Conservation (phyloP, 2,113 vertebrate genomes). For the Holacanthus passer region DNA sequence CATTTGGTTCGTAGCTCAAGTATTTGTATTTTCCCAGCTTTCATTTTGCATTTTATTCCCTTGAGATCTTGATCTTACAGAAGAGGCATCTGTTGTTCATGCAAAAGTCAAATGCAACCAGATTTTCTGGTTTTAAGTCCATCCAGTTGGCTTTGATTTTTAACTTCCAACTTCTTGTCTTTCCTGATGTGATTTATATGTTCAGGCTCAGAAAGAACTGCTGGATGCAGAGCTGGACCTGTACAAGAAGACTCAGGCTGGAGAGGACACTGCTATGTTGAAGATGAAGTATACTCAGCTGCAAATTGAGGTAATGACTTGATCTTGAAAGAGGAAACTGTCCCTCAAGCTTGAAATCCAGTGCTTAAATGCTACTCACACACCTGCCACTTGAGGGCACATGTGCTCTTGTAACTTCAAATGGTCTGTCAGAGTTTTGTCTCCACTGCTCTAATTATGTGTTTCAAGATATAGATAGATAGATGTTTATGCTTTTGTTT, state of each 20-base stretch:
- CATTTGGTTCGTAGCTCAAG: not conserved
- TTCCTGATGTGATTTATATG: conserved; percentile 28
- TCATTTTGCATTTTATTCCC: not conserved
- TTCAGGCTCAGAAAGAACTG: conserved; percentile 95
- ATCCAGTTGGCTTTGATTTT: not conserved
- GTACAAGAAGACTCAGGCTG: conserved; percentile 96
- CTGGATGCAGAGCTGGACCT: conserved; percentile 97
- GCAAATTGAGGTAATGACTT: conserved; percentile 90
- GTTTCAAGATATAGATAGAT: not conserved
- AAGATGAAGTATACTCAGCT: conserved; percentile 94
- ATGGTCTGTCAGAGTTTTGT: not conserved
- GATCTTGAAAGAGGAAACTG: not conserved
- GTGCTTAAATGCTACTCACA: not conserved
- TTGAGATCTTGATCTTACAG: not conserved
- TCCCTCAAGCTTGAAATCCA: not conserved
- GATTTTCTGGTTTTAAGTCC: too few species aligned
- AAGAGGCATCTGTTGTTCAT: not conserved
- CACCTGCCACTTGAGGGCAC: conserved; percentile 40
- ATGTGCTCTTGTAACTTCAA: conserved; percentile 14
- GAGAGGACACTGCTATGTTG: conserved; percentile 95
- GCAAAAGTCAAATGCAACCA: not conserved
- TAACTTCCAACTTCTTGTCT: not conserved
- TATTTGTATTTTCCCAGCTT: not conserved
- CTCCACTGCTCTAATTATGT: not conserved
- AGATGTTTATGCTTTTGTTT: not conserved